Evolutionary conservation across 2,797 vertebrate species (phyloP).

Genomic region (Macropodus opercularis): DNA sequence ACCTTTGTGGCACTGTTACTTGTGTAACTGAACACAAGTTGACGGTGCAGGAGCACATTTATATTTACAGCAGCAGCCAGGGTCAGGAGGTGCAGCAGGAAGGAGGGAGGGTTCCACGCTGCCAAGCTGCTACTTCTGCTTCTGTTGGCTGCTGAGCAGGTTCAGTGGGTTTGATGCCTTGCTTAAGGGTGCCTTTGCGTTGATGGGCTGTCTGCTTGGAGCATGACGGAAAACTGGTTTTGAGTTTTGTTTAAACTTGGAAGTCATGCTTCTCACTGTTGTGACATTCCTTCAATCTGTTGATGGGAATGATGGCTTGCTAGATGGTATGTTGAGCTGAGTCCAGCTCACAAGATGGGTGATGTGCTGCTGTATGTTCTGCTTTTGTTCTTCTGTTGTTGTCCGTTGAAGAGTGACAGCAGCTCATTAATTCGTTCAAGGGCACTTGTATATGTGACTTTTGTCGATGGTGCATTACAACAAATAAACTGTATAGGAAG

Average conservation of each 20-base stretch:
- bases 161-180: conserved; percentile 61
- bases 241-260: background rate
- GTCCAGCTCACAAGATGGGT: background rate
- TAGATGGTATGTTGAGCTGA: background rate
- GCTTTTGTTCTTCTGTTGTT: background rate
- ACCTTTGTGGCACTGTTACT: conserved; percentile 58
- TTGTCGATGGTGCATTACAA: background rate
- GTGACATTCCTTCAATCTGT: background rate
- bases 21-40: conserved; percentile 56
- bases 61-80: conserved; percentile 59
- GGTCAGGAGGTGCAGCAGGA: conserved; percentile 53
- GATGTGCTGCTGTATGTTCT: background rate
- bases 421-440: conserved; percentile 8
- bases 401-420: background rate
- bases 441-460: background rate
- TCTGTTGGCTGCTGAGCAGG: conserved; percentile 42
- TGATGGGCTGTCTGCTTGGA: conserved; percentile 13
- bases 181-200: conserved; percentile 52
- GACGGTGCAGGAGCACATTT: conserved; percentile 58
- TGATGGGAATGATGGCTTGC: background rate
- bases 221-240: conserved; percentile 4
- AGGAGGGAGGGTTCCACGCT: conserved; percentile 45
- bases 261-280: background rate
- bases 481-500: background rate
- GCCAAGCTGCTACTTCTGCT: conserved; percentile 13